These are phyloP conservation scores for Clarias fuscus DNA, from an alignment of 2,797 vertebrate species.

Conservation along the genomic window DNA sequence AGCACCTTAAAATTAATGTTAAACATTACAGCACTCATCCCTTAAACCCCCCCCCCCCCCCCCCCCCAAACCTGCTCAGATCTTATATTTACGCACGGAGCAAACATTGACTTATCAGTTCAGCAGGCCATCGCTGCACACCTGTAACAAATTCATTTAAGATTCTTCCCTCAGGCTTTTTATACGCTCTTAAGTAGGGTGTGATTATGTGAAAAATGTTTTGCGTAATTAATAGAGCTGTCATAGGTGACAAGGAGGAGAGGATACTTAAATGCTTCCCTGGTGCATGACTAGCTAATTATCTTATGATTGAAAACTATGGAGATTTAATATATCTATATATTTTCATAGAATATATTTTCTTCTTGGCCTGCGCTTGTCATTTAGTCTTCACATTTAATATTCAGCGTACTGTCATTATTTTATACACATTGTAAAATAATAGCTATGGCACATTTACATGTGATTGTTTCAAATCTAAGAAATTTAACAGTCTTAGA, in stretches of 20 bases:
- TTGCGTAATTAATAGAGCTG: constrained; percentile 21
- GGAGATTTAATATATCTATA: background rate
- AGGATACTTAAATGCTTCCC: constrained; percentile 25
- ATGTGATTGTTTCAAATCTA: background rate
- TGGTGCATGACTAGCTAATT: constrained; percentile 2
- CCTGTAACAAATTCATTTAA: constrained; percentile 22
- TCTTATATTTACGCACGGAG: constrained; percentile 5
- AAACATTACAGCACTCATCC: background rate
- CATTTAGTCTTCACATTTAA: background rate
- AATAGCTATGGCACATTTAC: background rate
- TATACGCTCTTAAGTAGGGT: background rate
- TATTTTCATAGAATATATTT: background rate
- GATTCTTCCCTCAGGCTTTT: constrained; percentile 7
- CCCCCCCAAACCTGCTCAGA: background rate
- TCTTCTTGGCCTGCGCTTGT: background rate
- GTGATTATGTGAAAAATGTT: constrained; percentile 6
- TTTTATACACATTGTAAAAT: background rate
- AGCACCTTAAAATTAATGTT: constrained; percentile 8
- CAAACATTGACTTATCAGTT: constrained; percentile 28
- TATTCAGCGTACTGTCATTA: background rate
- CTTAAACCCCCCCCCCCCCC: too few species aligned
- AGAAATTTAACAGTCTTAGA: too few species aligned
- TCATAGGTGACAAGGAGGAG: constrained; percentile 23
- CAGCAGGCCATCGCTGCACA: background rate
- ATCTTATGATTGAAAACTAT: constrained; percentile 4